phyloP scores from a whole-genome alignment of 1,140 invertebrate species.

The Rhynchophorus ferrugineus region DNA sequence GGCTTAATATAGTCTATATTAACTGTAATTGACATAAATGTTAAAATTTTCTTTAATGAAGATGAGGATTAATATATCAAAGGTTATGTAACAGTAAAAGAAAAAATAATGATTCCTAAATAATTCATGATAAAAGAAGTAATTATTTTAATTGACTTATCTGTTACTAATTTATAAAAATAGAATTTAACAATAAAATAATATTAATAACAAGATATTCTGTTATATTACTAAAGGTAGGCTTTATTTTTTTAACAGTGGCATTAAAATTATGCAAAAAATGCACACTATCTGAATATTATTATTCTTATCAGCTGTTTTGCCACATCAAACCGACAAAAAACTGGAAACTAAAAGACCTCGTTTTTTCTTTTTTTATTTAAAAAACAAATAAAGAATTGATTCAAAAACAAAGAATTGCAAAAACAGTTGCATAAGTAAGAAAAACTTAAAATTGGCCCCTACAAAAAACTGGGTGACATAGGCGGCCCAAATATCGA shows the following conservation, averaged over 20 bases:
- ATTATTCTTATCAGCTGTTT: conserved; percentile 12
- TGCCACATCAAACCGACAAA: conserved; percentile 1
- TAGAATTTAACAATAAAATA: no score
- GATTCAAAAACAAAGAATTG: conserved; percentile 4
- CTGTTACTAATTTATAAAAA: no score
- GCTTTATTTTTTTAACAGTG: not conserved
- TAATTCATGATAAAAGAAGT: no score
- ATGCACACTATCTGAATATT: conserved; percentile 1
- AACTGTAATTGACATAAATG: no score
- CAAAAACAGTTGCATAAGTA: conserved; percentile 11
- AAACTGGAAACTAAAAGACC: not conserved
- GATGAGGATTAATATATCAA: no score
- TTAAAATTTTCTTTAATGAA: no score
- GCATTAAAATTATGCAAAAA: not conserved
- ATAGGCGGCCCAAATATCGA: conserved; percentile 7
- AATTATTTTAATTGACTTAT: no score
- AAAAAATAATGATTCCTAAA: no score
- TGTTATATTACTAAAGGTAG: no score
- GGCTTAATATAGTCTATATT: no score
- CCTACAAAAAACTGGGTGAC: conserved; percentile 9
- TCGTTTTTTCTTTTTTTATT: not conserved
- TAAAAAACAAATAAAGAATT: not conserved
- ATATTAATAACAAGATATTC: no score
- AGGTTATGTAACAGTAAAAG: no score
- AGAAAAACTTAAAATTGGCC: conserved; percentile 1